Evolutionary conservation across 1,140 invertebrate species (phyloP).

Genomic region (Drosophila santomea): DNA sequence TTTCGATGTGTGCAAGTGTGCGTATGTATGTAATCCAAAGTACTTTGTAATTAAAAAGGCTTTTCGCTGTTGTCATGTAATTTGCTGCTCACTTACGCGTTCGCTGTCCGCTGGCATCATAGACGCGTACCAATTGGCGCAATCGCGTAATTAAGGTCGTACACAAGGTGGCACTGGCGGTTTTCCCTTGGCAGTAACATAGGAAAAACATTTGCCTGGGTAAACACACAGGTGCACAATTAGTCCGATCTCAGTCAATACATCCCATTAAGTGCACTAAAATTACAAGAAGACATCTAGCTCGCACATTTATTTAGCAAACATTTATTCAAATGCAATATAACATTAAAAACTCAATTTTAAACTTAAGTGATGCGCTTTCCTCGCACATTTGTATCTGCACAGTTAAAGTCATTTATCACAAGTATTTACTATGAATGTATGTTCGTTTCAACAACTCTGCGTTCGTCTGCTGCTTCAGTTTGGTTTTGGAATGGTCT

Average conservation of each 20-base stretch:
- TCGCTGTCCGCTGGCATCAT: slow-evolving; percentile 12
- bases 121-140: neutral
- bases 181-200: neutral
- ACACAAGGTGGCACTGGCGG: slow-evolving; percentile 23
- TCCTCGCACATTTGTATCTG: slow-evolving; percentile 53
- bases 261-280: too few relatives aligned
- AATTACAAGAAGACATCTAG: neutral
- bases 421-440: slow-evolving; percentile 71
- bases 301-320: slow-evolving; percentile 53
- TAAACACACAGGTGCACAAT: neutral
- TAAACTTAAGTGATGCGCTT: slow-evolving; percentile 58
- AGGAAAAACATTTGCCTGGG: neutral
- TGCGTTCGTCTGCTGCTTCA: slow-evolving; percentile 32
- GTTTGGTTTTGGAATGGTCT: slow-evolving; percentile 46
- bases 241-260: neutral
- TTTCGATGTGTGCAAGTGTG: slow-evolving; percentile 42
- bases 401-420: slow-evolving; percentile 76
- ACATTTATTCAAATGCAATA: slow-evolving; percentile 79
- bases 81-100: neutral
- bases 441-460: slow-evolving; percentile 52
- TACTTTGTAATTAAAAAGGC: slow-evolving; percentile 68
- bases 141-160: slow-evolving; percentile 38
- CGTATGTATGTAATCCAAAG: slow-evolving; percentile 68
- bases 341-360: slow-evolving; percentile 70
- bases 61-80: slow-evolving; percentile 46